Conservation (phyloP, 1,140 invertebrate genomes). For the Meloidogyne floridensis region DNA sequence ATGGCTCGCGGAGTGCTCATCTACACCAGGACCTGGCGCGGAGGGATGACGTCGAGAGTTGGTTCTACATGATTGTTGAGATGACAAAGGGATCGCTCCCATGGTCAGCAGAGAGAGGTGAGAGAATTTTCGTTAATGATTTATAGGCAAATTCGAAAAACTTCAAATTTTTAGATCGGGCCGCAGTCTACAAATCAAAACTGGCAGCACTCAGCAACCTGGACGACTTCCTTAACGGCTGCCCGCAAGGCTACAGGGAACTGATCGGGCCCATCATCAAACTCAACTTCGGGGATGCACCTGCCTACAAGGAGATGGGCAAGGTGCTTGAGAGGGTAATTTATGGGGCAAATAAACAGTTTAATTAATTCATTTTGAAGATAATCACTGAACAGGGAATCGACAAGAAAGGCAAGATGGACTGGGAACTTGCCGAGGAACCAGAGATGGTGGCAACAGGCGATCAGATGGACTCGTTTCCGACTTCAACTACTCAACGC, state of each 20-base stretch:
- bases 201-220: not conserved
- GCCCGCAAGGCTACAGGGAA: not conserved
- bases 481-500: not conserved
- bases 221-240: not conserved
- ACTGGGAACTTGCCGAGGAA: not conserved
- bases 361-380: not conserved
- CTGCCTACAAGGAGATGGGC: not conserved
- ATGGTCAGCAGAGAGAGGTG: conserved; percentile 34
- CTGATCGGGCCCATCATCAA: not conserved
- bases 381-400: not conserved
- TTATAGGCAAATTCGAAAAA: too few species aligned
- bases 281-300: not conserved
- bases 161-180: conserved; percentile 19
- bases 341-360: not conserved
- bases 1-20: conserved; percentile 98
- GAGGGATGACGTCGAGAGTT: conserved; percentile 46
- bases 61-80: conserved; percentile 58
- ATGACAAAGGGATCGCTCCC: conserved; percentile 48
- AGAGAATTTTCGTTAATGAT: not conserved
- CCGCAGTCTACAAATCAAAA: not conserved
- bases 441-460: not conserved
- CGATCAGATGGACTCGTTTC: not conserved
- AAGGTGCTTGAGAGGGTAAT: conserved; percentile 1
- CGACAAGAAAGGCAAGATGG: not conserved
- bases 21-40: conserved; percentile 77